Base-by-base conservation (phyloP, 2,888 invertebrate species). In the Creontiades dilutus region DNA sequence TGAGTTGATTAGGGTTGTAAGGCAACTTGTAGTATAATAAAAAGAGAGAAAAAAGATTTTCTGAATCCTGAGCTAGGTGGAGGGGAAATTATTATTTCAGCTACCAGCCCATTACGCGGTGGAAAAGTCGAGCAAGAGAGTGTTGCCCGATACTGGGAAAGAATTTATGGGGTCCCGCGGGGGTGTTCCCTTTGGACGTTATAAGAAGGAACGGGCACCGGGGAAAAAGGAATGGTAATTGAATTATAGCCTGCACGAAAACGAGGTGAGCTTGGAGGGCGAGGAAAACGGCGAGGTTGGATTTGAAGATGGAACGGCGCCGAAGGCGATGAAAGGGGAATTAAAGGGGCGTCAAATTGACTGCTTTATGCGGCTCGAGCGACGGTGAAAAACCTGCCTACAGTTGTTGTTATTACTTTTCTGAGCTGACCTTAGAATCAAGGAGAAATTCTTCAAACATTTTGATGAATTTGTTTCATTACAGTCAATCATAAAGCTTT, bases 61-160 rank as follows among this genome's bases (percentile, higher is more conserved):
- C 68, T 23, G 68, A 68, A 68, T 68, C 27, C 23, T 5, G 61
- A 19, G 86, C 13, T 16, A 19, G 47, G 37, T n/a, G 89, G 48
- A 46, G 78, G 80, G 88, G 78, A 55, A 46, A 81, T 80, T 89
- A 89, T 89, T 88, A 88, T 88, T 88, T 89, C 80, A 89, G 80
- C 81, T 89, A 81, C 89, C 52, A 57, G 89, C 81, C 89, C 78
- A 89, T 89, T 89, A 89, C 89, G 89, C 27, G 81, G 89, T 57
- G 81, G 57, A 48, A 75, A 85, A 57, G 46, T 23, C 68, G 75
- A 86, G 75, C n/a, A 86, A 47, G 68, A 86, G 61, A 86, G 48
- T 52, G 82, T 75, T 86, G 23, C 86, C 68, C 14, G 47, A 75
- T 68, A 86, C 68, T 27, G 75, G 52, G 46, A 86, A 55, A 75